Conservation (phyloP, 2,113 vertebrate genomes). For the Gobio gobio region DNA sequence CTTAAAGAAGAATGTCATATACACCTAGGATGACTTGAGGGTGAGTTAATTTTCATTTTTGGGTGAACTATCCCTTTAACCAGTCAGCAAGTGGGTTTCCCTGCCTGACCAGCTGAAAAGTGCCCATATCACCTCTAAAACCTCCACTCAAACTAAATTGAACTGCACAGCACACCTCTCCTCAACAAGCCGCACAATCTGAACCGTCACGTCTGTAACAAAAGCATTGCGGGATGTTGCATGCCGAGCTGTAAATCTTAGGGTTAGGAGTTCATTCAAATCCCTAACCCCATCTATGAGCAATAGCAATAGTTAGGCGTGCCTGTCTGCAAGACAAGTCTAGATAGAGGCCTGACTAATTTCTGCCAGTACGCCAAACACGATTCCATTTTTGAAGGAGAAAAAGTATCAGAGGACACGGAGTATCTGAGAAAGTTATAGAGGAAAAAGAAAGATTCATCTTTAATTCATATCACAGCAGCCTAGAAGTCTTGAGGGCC, state of each 20-base stretch:
- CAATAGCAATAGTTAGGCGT: background rate
- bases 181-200: background rate
- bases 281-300: background rate
- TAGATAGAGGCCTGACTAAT: slow-evolving; percentile 43
- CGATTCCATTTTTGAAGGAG: slow-evolving; percentile 55
- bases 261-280: slow-evolving; percentile 11
- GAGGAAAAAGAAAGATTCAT: slow-evolving; percentile 53
- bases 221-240: background rate
- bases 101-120: background rate
- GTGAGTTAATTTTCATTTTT: no score
- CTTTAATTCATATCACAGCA: slow-evolving; percentile 65
- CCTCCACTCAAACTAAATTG: background rate
- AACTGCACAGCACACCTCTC: background rate
- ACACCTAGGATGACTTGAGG: no score
- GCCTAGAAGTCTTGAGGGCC: slow-evolving; percentile 63
- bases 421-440: slow-evolving; percentile 35
- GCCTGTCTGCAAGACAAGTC: slow-evolving; percentile 22
- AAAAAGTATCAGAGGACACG: slow-evolving; percentile 49
- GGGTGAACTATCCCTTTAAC: background rate
- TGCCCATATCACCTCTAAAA: background rate
- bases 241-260: background rate
- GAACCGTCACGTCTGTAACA: background rate
- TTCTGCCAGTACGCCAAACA: slow-evolving; percentile 48
- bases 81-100: background rate
- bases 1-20: no score